Conservation (phyloP, 1,140 invertebrate genomes). For the Aphelinus certus region DNA sequence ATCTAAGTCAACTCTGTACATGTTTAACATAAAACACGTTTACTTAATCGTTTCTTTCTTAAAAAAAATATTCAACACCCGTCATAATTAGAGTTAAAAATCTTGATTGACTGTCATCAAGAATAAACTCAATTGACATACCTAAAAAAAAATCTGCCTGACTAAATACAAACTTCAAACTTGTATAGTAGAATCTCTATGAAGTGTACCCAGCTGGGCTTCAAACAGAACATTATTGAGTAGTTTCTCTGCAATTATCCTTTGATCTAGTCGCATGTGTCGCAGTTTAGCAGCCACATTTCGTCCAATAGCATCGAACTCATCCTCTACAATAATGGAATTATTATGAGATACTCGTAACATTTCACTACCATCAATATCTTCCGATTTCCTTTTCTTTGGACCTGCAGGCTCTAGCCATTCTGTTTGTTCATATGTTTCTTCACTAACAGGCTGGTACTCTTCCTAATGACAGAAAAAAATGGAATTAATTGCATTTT, state of each 20-base stretch:
- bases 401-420: slow-evolving; percentile 54
- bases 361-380: slow-evolving; percentile 51
- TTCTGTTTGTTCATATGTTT: slow-evolving; percentile 53
- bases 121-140: no score
- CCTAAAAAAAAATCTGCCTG: not conserved
- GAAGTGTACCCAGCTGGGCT: slow-evolving; percentile 62
- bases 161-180: slow-evolving; percentile 46
- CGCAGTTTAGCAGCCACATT: slow-evolving; percentile 63
- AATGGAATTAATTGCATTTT: not conserved
- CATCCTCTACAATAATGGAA: slow-evolving; percentile 56
- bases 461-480: slow-evolving; percentile 52
- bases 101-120: no score
- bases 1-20: slow-evolving; percentile 19
- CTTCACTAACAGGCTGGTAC: slow-evolving; percentile 49
- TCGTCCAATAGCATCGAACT: slow-evolving; percentile 62
- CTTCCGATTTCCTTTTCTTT: slow-evolving; percentile 54
- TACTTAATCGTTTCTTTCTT: slow-evolving; percentile 10
- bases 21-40: not conserved
- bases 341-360: slow-evolving; percentile 55
- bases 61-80: not conserved
- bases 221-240: slow-evolving; percentile 64
- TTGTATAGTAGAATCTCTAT: slow-evolving; percentile 61
- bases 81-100: no score
- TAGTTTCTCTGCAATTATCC: slow-evolving; percentile 64
- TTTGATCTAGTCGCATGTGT: slow-evolving; percentile 62